Evolutionary conservation across 2,797 vertebrate genomes (phyloP).

Genomic region (Cyprinodon diabolis): DNA sequence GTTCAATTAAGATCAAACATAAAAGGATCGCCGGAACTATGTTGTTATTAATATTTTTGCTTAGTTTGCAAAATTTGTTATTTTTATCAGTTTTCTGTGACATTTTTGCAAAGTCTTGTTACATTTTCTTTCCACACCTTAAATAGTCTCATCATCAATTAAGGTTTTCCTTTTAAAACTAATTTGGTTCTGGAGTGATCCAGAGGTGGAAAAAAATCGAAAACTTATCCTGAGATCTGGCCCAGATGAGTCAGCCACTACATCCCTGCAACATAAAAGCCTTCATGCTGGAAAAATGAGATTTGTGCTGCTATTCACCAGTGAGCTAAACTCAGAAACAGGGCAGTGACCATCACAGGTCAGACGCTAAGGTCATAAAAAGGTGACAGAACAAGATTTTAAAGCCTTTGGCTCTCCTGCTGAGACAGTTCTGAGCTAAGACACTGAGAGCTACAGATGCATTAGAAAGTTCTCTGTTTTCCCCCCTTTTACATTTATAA

Average conservation of each 20-base stretch:
- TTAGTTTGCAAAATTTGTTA: background rate
- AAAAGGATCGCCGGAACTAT: background rate
- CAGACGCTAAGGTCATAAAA: background rate
- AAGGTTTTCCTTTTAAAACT: background rate
- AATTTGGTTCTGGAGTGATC: background rate
- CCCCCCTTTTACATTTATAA: background rate
- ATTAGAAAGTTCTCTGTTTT: background rate
- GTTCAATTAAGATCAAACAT: background rate
- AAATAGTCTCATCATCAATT: background rate
- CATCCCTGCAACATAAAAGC: background rate
- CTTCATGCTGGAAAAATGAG: background rate
- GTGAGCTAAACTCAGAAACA: background rate
- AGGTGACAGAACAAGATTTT: background rate
- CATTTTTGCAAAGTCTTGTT: background rate
- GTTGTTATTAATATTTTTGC: background rate
- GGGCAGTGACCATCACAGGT: background rate
- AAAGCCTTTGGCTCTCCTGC: background rate
- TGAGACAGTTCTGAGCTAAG: no score
- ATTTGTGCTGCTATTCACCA: background rate
- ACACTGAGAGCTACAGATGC: background rate
- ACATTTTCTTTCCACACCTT: background rate
- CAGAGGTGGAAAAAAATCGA: background rate
- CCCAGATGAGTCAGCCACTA: background rate
- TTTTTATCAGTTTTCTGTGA: background rate
- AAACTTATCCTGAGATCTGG: background rate